Evolutionary conservation across 92 coral and sea anemone genomes (phyloP).

Genomic region (Anthopleura xanthogrammica): DNA sequence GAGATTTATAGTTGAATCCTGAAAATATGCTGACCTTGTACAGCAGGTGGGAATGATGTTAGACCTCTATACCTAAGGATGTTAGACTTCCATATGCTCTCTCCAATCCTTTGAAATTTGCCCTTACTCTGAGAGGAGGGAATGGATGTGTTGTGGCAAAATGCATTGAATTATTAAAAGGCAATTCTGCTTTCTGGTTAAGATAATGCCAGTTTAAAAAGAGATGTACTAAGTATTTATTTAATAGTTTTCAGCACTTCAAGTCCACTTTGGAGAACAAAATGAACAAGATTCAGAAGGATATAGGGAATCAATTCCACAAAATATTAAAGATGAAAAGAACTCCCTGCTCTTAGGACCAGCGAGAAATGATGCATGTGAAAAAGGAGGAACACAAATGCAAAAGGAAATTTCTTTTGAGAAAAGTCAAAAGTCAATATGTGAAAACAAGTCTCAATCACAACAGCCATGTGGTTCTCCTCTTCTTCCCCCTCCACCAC

Average conservation of each 20-base stretch:
- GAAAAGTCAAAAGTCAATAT: background rate
- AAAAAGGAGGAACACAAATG: background rate
- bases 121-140: too few species aligned
- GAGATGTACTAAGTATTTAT: background rate
- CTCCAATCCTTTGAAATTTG: too few species aligned
- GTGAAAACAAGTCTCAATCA: background rate
- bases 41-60: too few species aligned
- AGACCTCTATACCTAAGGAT: too few species aligned
- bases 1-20: too few species aligned
- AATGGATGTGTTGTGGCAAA: too few species aligned
- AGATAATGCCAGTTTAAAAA: too few species aligned
- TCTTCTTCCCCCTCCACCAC: conserved; percentile 49
- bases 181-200: too few species aligned
- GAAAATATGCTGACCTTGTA: too few species aligned
- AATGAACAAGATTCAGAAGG: background rate
- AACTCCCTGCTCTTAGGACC: background rate
- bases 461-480: background rate
- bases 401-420: background rate
- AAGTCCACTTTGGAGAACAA: conserved; percentile 48
- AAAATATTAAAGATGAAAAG: background rate
- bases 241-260: conserved; percentile 61
- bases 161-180: too few species aligned
- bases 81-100: too few species aligned
- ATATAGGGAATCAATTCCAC: background rate
- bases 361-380: background rate